Evolutionary conservation across 2,113 vertebrate genomes (phyloP).

Genomic region (Narcine bancroftii): DNA sequence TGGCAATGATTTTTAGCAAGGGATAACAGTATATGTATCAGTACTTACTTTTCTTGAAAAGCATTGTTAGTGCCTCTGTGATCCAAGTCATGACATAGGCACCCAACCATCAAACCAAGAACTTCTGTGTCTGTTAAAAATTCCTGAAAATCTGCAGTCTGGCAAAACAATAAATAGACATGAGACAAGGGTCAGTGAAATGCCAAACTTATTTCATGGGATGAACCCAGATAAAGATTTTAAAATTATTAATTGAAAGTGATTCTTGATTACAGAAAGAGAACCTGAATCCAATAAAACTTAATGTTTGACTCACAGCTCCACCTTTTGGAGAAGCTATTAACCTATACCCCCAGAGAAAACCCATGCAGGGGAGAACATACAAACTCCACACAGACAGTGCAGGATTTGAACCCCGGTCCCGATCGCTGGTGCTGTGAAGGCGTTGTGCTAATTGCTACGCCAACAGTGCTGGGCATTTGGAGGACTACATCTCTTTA

Average conservation of each 20-base stretch:
- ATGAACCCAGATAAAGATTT: neutral
- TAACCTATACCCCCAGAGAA: too few species aligned
- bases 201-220: neutral
- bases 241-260: neutral
- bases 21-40: too few species aligned
- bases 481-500: neutral
- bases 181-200: neutral
- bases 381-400: too few species aligned
- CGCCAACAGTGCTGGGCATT: too few species aligned
- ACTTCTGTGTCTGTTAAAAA: constrained; percentile 90
- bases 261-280: neutral
- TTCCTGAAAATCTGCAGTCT: constrained; percentile 94
- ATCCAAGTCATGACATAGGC: constrained; percentile 96
- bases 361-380: too few species aligned
- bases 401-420: too few species aligned
- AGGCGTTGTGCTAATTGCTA: too few species aligned
- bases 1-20: neutral
- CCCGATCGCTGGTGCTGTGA: too few species aligned
- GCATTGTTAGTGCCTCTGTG: constrained; percentile 99
- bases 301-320: neutral
- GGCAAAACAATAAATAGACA: constrained; percentile 43
- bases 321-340: neutral
- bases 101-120: constrained; percentile 92
- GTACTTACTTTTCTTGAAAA: constrained; percentile 94
- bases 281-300: neutral